Conservation (phyloP, 2,888 invertebrate species). For the Lasioglossum leucozonium region DNA sequence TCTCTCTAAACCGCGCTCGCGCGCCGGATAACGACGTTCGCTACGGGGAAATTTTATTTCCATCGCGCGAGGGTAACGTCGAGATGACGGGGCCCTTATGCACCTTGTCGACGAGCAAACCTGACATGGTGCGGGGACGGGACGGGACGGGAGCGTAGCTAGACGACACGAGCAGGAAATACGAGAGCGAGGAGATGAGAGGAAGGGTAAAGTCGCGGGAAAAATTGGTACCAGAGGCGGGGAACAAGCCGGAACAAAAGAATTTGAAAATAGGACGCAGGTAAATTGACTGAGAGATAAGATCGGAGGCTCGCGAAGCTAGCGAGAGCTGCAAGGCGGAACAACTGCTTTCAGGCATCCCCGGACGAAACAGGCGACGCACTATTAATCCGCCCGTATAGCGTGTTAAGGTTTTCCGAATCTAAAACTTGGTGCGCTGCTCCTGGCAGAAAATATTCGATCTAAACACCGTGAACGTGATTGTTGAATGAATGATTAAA, state of each 20-base stretch:
- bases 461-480: too few relatives aligned
- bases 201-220: slow-evolving; percentile 4
- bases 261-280: slow-evolving; percentile 26
- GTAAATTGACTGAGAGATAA: slow-evolving; percentile 45
- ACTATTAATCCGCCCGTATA: not conserved
- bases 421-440: too few relatives aligned
- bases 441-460: too few relatives aligned
- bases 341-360: not conserved
- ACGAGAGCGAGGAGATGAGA: not conserved
- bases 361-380: not conserved
- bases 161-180: slow-evolving; percentile 25
- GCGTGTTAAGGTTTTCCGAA: not conserved
- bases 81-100: slow-evolving; percentile 54
- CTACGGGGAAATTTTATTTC: slow-evolving; percentile 53
- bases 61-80: slow-evolving; percentile 47
- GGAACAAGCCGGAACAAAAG: slow-evolving; percentile 31
- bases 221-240: slow-evolving; percentile 16
- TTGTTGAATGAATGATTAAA: not conserved
- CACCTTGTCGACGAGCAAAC: slow-evolving; percentile 34
- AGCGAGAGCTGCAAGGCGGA: not conserved
- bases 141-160: not conserved
- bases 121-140: slow-evolving; percentile 23
- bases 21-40: slow-evolving; percentile 50
- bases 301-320: not conserved
- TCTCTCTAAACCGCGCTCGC: not conserved